Evolutionary conservation across 2,888 invertebrate genomes (phyloP).

Genomic region (Busseola fusca): DNA sequence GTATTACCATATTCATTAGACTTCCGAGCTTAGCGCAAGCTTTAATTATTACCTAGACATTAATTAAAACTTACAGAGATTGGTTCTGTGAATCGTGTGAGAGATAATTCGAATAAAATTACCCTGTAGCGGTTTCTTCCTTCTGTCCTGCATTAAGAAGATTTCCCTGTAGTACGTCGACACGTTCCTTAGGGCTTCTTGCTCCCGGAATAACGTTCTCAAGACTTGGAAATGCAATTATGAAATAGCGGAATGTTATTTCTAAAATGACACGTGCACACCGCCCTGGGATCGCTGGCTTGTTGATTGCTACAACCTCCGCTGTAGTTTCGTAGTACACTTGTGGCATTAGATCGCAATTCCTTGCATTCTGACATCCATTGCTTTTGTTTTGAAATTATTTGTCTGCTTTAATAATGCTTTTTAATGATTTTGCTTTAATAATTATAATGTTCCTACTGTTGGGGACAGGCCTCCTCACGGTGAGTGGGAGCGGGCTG

Average conservation of each 20-base stretch:
- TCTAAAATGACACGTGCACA: constrained; percentile 14
- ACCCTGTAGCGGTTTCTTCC: constrained; percentile 7
- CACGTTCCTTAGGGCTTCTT: neutral
- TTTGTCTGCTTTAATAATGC: too few relatives aligned
- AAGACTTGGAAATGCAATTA: constrained; percentile 28
- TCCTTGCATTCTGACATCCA: too few relatives aligned
- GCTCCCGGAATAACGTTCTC: constrained; percentile 18
- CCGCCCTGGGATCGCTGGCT: neutral
- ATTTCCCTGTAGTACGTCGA: constrained; percentile 38
- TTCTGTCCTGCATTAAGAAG: constrained; percentile 26
- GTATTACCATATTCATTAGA: constrained; percentile 59
- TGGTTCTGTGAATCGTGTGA: constrained; percentile 37
- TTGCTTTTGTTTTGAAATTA: too few relatives aligned
- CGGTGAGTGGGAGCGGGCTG: too few relatives aligned
- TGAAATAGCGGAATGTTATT: constrained; percentile 9
- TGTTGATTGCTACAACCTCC: neutral
- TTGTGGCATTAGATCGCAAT: neutral
- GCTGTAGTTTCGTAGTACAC: neutral
- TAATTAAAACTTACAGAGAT: constrained; percentile 68
- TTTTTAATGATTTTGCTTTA: too few relatives aligned
- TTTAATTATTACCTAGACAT: constrained; percentile 67
- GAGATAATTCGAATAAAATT: constrained; percentile 52
- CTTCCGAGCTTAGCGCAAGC: constrained; percentile 48
- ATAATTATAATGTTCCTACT: too few relatives aligned
- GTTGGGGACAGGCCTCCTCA: too few relatives aligned